phyloP scores from a whole-genome alignment of 1,140 invertebrate genomes.

The Bombus superbus region DNA sequence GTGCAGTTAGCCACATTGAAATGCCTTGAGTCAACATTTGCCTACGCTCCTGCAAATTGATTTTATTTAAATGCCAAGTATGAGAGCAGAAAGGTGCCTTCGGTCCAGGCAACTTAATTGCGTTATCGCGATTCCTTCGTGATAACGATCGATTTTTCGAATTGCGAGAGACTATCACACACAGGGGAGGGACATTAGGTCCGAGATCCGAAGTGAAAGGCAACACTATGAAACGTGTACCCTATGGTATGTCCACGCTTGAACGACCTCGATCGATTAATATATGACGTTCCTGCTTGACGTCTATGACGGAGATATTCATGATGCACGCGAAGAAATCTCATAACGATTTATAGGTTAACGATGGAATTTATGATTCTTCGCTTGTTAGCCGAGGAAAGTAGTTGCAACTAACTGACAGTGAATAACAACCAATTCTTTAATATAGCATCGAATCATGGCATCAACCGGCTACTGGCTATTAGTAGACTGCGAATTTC shows the following conservation, averaged over 20 bases:
- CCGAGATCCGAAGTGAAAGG: slow-evolving; percentile 4
- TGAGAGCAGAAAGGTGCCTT: slow-evolving; percentile 73
- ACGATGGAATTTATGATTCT: not conserved
- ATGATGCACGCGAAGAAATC: not conserved
- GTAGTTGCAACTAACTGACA: not conserved
- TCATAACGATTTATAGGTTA: not conserved
- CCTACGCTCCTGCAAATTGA: slow-evolving; percentile 81
- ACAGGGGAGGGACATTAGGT: not conserved
- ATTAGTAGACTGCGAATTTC: no score
- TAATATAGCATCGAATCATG: no score
- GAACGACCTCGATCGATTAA: slow-evolving; percentile 13
- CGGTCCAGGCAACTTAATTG: slow-evolving; percentile 73
- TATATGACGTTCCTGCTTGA: not conserved
- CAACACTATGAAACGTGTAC: not conserved
- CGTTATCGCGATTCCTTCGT: slow-evolving; percentile 72
- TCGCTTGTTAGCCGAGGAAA: not conserved
- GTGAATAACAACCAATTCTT: not conserved
- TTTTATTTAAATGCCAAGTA: slow-evolving; percentile 81
- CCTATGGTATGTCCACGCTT: not conserved
- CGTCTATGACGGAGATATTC: not conserved
- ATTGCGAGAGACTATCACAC: not conserved
- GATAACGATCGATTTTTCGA: slow-evolving; percentile 46
- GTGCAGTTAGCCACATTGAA: slow-evolving; percentile 79
- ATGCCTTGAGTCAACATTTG: slow-evolving; percentile 82
- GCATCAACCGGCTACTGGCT: no score